Evolutionary conservation across 2,888 invertebrate genomes (phyloP).

Genomic region (Pandemis corylana): DNA sequence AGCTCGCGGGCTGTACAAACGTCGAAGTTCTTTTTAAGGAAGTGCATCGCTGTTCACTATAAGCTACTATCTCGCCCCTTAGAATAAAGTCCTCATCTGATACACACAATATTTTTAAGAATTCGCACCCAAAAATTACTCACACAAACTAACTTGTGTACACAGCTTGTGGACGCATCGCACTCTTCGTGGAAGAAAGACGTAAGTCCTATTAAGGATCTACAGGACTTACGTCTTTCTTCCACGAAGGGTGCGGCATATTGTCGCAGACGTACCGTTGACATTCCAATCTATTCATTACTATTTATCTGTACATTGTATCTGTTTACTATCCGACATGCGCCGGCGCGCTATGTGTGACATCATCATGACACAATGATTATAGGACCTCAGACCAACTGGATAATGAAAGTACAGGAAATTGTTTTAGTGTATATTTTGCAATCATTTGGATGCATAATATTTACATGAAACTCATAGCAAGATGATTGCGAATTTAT

Average conservation of each 20-base stretch:
- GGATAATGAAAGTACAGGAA: background rate
- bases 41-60: too few relatives aligned
- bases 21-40: too few relatives aligned
- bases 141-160: background rate
- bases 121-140: background rate
- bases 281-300: slow-evolving; percentile 16
- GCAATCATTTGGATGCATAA: background rate
- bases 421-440: background rate
- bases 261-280: background rate
- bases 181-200: too few relatives aligned
- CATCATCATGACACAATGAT: slow-evolving; percentile 44
- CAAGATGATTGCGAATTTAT: background rate
- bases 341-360: slow-evolving; percentile 39
- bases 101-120: background rate
- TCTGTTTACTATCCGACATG: slow-evolving; percentile 43
- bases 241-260: too few relatives aligned
- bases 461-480: background rate
- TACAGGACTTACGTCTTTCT: too few relatives aligned
- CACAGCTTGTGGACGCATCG: background rate
- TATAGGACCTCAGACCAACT: background rate
- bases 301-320: slow-evolving; percentile 11
- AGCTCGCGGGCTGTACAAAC: too few relatives aligned
- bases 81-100: too few relatives aligned
- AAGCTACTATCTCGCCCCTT: too few relatives aligned
- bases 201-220: too few relatives aligned